Base-by-base conservation (phyloP, 2,888 invertebrate species). In the Himalopsyche anomala region DNA sequence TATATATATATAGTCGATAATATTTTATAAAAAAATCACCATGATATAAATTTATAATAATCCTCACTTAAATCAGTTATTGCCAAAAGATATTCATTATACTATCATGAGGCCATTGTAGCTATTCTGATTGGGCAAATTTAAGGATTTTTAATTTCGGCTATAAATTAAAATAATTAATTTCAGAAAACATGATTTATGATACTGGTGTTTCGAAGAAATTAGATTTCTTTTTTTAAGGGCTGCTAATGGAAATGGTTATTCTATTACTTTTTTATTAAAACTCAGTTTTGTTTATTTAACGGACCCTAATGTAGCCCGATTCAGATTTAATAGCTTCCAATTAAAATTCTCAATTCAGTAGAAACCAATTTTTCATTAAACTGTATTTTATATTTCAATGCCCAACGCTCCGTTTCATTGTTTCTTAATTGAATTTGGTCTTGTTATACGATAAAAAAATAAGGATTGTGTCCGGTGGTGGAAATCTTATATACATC, bases 281-380 rank as follows among this genome's bases (percentile, higher is more conserved):
- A 62, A 19, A 19, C 2, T 19, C 62, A n/a, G 6, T 62, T 62
- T 62, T 62, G 62, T 62, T 62, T 62, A 62, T 2, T 62, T 62
- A 6, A 6, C 19, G 4, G 62, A 62, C 19, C 62, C 62, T 15
- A 56, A 62, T 62, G 62, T n/a, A 62, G n/a, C 62, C 19, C 28
- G 8, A 62, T 19, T 62, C 5, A 19, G 28, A 28, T 62, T 62
- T 6, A 62, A 62, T 62, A n/a, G 62, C 62, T 28, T 62, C 28
- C 62, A 62, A 62, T 62, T 62, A n/a, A 62, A 62, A 28, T n/a
- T 62, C 62, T 62, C 28, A n/a, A 8, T 62, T 62, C 62, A 19
- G n/a, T 28, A 5, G 6, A 15, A 62, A 3, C 3, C n/a, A n/a
- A 62, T 62, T 51, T 62, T 19, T 62, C 62, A 62, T 8, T 28